A percentile compares a stretch with the other conserved stretches of the same genome.
Conservation (phyloP, 2,113 vertebrate genomes). For the Ochotona curzoniae region DNA sequence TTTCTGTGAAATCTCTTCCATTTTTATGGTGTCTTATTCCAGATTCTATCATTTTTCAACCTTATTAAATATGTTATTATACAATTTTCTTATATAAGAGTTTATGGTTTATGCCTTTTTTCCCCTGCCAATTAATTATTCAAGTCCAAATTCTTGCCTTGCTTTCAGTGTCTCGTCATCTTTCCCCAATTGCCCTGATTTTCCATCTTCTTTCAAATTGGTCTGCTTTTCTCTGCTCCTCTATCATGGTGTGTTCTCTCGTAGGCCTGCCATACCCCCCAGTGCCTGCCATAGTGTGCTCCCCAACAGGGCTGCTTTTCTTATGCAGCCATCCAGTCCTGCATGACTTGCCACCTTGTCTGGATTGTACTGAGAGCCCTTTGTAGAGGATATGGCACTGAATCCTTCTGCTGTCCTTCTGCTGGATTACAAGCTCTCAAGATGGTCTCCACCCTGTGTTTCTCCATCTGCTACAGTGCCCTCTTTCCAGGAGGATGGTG, state of each 20-base stretch:
- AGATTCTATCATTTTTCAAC: not conserved
- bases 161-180: not conserved
- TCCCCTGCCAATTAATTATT: not conserved
- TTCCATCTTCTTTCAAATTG: not conserved
- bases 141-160: not conserved
- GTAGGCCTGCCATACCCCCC: not conserved
- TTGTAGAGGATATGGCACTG: not conserved
- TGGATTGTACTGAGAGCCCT: not conserved
- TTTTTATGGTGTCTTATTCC: not conserved
- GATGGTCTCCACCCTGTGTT: not conserved
- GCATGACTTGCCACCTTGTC: not conserved
- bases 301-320: not conserved
- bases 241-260: not conserved
- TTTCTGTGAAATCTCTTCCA: not conserved
- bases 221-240: not conserved
- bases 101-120: not conserved
- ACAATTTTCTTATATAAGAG: not conserved
- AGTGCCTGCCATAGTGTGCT: not conserved
- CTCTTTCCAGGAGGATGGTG: too few relatives aligned
- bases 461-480: not conserved
- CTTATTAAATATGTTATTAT: not conserved
- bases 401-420: not conserved
- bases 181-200: not conserved
- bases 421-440: not conserved
- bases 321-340: not conserved